A percentile compares a stretch with the other conserved stretches of the same genome.
These are phyloP conservation scores for Camponotus pennsylvanicus DNA, from an alignment of 1,140 invertebrate species.

Conservation along the genomic window DNA sequence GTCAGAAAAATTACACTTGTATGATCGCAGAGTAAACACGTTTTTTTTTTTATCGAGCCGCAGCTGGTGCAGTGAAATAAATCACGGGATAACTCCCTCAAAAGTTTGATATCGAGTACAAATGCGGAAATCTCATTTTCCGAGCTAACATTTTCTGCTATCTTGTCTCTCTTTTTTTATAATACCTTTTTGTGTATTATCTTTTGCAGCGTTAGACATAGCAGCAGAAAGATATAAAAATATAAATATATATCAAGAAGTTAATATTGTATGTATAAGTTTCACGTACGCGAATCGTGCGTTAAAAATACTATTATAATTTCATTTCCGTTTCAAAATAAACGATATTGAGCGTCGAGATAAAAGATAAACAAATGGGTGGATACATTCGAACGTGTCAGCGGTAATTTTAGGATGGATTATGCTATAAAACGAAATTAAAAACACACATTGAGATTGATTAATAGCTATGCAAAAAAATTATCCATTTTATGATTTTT, in stretches of 20 bases:
- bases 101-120: conserved; percentile 41
- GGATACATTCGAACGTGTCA: neutral
- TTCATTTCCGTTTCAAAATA: neutral
- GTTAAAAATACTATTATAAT: neutral
- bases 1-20: conserved; percentile 31
- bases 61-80: conserved; percentile 31
- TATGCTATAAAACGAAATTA: neutral
- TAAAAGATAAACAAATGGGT: conserved; percentile 13
- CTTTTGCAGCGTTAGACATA: neutral
- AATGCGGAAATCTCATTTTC: conserved; percentile 16
- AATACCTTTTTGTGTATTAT: too few relatives aligned
- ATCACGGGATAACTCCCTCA: conserved; percentile 26
- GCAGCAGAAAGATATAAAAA: neutral
- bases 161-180: neutral
- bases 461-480: neutral
- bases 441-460: neutral
- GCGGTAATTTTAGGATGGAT: conserved; percentile 6
- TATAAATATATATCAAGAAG: neutral
- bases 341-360: neutral
- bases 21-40: neutral
- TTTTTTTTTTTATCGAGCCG: conserved; percentile 2
- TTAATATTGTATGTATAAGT: neutral
- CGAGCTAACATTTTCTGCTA: neutral
- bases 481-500: neutral
- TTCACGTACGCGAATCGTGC: neutral